Conservation (phyloP, 2,797 vertebrate genomes). For the Hypotaenidia okinawae region DNA sequence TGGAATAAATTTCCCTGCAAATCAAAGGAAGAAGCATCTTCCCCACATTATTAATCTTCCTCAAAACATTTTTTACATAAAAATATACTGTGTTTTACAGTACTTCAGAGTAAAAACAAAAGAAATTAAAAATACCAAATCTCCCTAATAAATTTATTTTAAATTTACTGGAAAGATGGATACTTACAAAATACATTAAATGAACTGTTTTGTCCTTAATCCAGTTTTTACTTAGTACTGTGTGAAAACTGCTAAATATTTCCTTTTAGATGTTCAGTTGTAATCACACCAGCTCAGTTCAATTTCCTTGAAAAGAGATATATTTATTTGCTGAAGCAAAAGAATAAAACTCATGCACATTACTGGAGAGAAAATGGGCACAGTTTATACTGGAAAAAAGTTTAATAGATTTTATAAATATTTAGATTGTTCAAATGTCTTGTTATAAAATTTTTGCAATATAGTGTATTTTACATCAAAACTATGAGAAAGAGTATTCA, state of each 20-base stretch:
- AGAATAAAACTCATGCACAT: background rate
- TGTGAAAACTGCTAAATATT: background rate
- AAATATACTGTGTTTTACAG: background rate
- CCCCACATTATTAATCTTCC: constrained; percentile 32
- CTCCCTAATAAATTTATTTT: background rate
- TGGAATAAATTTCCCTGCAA: constrained; percentile 40
- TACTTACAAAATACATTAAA: background rate
- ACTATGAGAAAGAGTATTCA: background rate
- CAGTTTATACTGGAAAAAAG: background rate
- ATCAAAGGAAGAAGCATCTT: background rate
- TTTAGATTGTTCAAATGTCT: background rate
- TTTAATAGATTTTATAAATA: background rate
- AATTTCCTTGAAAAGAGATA: background rate
- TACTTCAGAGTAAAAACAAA: background rate
- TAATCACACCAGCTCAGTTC: background rate
- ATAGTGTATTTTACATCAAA: background rate
- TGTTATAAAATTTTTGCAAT: background rate
- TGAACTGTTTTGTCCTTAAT: constrained; percentile 5
- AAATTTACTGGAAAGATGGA: background rate
- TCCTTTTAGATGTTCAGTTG: background rate
- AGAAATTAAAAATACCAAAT: background rate
- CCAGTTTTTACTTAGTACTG: background rate
- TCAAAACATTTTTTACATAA: constrained; percentile 52
- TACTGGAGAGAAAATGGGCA: background rate
- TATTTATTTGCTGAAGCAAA: background rate